phyloP scores from a whole-genome alignment of 2,888 invertebrate genomes.

The Macrophya annulata region DNA sequence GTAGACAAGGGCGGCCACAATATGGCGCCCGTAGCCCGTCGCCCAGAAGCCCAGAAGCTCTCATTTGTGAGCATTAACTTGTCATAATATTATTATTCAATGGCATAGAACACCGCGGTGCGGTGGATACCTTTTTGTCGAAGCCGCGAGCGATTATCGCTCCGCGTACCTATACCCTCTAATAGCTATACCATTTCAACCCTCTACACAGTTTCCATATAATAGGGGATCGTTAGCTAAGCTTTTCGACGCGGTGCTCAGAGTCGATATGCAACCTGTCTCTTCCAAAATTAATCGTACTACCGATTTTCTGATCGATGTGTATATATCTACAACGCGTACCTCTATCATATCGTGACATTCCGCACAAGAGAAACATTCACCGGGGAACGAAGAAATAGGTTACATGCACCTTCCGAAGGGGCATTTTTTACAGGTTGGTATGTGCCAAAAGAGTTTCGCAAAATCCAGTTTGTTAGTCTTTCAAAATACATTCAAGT shows the following conservation, averaged over 20 bases:
- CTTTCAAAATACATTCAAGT: not conserved
- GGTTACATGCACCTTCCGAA: not conserved
- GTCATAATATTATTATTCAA: constrained; percentile 67
- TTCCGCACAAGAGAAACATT: not conserved
- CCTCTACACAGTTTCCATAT: constrained; percentile 1
- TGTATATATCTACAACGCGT: not conserved
- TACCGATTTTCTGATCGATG: not conserved
- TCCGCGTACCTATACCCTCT: constrained; percentile 18
- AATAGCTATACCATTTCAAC: constrained; percentile 24
- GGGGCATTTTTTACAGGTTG: too few species aligned
- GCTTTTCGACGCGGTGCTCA: constrained; percentile 39
- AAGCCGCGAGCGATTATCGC: not conserved
- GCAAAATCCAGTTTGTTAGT: not conserved
- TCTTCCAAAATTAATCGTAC: constrained; percentile 42
- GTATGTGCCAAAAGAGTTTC: too few species aligned
- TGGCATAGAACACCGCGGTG: constrained; percentile 22
- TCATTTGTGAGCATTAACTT: constrained; percentile 63
- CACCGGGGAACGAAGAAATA: not conserved
- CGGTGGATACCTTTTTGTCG: constrained; percentile 2
- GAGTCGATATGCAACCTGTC: not conserved
- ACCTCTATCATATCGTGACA: not conserved
- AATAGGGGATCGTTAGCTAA: constrained; percentile 48
- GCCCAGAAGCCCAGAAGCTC: constrained; percentile 39
- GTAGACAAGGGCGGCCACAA: constrained; percentile 49
- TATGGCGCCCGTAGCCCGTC: constrained; percentile 33